phyloP scores from a whole-genome alignment of 2,797 vertebrate species.

The Tragopan temminckii region DNA sequence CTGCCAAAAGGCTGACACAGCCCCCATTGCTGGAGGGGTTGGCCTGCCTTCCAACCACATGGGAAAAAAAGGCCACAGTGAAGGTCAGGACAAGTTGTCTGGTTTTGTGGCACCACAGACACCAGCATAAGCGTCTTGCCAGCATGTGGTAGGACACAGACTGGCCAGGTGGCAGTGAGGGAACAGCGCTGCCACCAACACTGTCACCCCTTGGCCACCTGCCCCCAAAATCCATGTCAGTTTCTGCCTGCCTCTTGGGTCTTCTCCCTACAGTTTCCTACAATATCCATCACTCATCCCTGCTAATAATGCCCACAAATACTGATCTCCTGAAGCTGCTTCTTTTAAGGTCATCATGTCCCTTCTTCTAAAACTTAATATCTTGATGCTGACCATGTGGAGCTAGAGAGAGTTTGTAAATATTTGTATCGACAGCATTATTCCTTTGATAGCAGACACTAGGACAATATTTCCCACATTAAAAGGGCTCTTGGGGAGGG shows the following conservation, averaged over 20 bases:
- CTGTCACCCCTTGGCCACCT: rapidly evolving
- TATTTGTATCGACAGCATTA: slow-evolving; percentile 52
- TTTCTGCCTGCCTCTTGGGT: neutral
- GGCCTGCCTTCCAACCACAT: neutral
- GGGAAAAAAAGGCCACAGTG: rapidly evolving
- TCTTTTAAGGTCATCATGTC: neutral
- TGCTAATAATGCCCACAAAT: neutral
- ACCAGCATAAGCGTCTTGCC: neutral
- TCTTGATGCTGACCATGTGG: slow-evolving; percentile 29
- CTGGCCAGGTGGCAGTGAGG: neutral
- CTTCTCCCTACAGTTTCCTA: rapidly evolving
- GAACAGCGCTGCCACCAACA: neutral
- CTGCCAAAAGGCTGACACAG: neutral
- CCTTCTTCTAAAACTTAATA: slow-evolving; percentile 36
- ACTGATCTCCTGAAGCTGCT: slow-evolving; percentile 1
- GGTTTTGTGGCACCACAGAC: neutral
- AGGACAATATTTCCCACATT: slow-evolving; percentile 57
- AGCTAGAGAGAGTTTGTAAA: slow-evolving; percentile 41
- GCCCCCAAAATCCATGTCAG: rapidly evolving
- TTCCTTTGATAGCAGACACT: slow-evolving; percentile 43
- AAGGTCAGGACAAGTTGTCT: neutral
- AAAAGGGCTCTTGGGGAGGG: slow-evolving; percentile 37
- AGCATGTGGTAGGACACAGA: rapidly evolving
- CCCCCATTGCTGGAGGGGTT: neutral
- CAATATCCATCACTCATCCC: neutral